phyloP scores from a whole-genome alignment of 2,797 vertebrate species.

The Adelosebastes latens region DNA sequence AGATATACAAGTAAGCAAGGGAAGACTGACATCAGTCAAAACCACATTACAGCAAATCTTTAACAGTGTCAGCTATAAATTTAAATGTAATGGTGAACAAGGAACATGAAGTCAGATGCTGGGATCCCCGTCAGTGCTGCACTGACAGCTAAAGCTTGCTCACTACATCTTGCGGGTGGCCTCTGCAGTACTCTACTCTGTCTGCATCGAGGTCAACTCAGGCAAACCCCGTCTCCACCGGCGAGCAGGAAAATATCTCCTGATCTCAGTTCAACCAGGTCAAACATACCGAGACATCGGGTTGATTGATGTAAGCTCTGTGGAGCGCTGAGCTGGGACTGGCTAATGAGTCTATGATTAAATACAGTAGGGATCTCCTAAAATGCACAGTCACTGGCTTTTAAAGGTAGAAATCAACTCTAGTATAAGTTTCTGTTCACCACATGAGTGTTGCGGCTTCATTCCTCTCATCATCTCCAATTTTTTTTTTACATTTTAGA shows the following conservation, averaged over 20 bases:
- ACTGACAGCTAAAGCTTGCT: background rate
- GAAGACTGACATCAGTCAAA: background rate
- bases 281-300: conserved; percentile 14
- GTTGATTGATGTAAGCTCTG: conserved; percentile 37
- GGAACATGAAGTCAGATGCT: background rate
- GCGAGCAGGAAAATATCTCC: conserved; percentile 41
- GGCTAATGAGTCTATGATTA: conserved; percentile 16
- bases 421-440: background rate
- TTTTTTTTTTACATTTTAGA: background rate
- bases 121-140: background rate
- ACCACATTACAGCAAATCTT: background rate
- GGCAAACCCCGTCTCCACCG: conserved; percentile 23
- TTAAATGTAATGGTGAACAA: background rate
- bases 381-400: conserved; percentile 13
- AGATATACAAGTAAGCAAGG: conserved; percentile 3
- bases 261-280: conserved; percentile 49
- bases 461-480: background rate
- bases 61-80: background rate
- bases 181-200: conserved; percentile 21
- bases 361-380: background rate
- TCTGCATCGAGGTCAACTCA: conserved; percentile 53
- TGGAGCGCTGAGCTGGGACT: conserved; percentile 24
- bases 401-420: conserved; percentile 1
- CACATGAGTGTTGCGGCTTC: background rate
- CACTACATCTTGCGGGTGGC: conserved; percentile 34